Evolutionary conservation across 2,797 vertebrate genomes (phyloP), one percentile per base, ranked within the genome.

Genomic region (Menidia menidia): DNA sequence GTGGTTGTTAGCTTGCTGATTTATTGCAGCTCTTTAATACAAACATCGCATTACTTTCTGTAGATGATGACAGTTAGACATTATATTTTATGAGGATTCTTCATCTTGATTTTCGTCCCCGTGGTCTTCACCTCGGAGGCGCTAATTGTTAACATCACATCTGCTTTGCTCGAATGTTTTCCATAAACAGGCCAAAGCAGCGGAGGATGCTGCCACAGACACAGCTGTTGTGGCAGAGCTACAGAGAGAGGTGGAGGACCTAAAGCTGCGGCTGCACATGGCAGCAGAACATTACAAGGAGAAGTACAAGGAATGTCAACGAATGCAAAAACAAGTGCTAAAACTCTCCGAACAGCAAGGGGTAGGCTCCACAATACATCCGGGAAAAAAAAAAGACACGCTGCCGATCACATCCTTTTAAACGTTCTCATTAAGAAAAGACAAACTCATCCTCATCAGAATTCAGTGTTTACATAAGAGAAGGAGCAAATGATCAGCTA

Each of bases 221-320:
- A 86, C 84, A 0, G 86, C 92, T 56, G 89, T 92, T 25, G 91
- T 96, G 66, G 95, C 95, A 3, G 98, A 99, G 61, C 89, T 99
- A 33, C 97, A 97, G 83, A 96, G 96, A 80, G 98, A 99, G 81
- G 95, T 99, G 86, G 98, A 99, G 89, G 98, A 99, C 90, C 90
- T 99, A 85, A 98, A 97, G 89, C 95, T 99, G 75, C 95, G 98
- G 54, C 94, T 99, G 71, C 97, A 98, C 81, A 99, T 99, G 98
- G 97, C 97, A 71, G 97, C 97, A 58, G 98, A 99, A 75, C 98
- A 99, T 93, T 99, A 99, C 90, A 98, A 97, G 87, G 97, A 99
- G 83, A 99, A 99, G 82, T 99, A 97, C 87, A 99, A 98, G 90
- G 98, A 99, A 81, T 99, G 98, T 77, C 97, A 99, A 87, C 95